A percentile compares a stretch with the other conserved stretches of the same genome.
Evolutionary conservation across 2,797 vertebrate genomes (phyloP).

Genomic region (Jordanella pulchra): DNA sequence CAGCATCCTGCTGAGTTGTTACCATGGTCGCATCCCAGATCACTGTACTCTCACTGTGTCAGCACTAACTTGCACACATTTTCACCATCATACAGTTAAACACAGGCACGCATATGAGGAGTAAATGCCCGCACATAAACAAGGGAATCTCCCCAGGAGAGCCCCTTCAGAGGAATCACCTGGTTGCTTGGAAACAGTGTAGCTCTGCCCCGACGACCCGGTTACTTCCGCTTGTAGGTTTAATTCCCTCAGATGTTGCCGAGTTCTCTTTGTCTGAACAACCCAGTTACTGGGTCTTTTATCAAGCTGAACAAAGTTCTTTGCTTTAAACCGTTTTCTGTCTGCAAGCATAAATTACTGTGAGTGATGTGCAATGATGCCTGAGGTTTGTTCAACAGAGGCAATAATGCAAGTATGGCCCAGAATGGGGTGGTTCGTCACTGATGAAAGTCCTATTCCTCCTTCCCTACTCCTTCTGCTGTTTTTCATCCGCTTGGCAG

Average conservation of each 20-base stretch:
- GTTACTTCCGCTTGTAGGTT: conserved; percentile 68
- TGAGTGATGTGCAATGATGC: conserved; percentile 64
- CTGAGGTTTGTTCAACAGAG: conserved; percentile 64
- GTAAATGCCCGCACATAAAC: conserved; percentile 69
- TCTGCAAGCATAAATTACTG: conserved; percentile 19
- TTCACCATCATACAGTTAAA: conserved; percentile 18
- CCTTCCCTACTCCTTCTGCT: conserved; percentile 53
- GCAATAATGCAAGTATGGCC: conserved; percentile 58
- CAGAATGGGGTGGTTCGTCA: conserved; percentile 19
- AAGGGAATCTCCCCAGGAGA: conserved; percentile 79
- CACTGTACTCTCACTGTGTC: conserved; percentile 55
- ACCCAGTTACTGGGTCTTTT: conserved; percentile 18
- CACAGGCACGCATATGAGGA: conserved; percentile 10
- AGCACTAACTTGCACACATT: conserved; percentile 53
- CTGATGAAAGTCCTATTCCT: conserved; percentile 49
- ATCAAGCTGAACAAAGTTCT: background rate
- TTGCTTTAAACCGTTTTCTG: conserved; percentile 11
- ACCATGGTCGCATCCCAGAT: conserved; percentile 51
- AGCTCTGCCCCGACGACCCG: conserved; percentile 65
- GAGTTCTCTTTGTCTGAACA: conserved; percentile 19
- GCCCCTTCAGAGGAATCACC: conserved; percentile 81
- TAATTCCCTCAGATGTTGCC: conserved; percentile 41
- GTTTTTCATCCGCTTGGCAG: conserved; percentile 23
- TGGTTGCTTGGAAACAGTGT: conserved; percentile 83
- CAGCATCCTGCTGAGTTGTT: conserved; percentile 56